phyloP scores from a whole-genome alignment of 2,888 invertebrate genomes.

The Caenorhabditis sp. region DNA sequence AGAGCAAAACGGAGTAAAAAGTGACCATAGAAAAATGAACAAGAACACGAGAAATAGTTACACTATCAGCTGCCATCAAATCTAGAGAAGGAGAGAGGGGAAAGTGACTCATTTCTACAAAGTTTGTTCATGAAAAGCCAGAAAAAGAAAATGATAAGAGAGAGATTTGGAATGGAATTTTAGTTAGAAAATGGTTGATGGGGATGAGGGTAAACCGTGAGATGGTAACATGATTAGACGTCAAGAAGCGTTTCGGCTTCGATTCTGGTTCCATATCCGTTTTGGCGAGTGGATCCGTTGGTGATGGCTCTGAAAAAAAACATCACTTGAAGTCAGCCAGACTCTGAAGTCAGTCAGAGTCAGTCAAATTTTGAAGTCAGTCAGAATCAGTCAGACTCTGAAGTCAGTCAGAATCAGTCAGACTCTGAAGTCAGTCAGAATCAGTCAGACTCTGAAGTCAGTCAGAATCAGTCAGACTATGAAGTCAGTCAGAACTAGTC shows the following conservation, averaged over 20 bases:
- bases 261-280: background rate
- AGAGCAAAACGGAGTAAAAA: background rate
- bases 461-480: too few species aligned
- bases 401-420: too few species aligned
- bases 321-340: too few species aligned
- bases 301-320: background rate
- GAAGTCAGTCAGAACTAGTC: too few species aligned
- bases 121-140: background rate
- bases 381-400: too few species aligned
- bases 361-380: too few species aligned
- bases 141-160: background rate
- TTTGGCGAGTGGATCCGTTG: background rate
- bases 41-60: background rate
- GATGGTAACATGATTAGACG: slow-evolving; percentile 25
- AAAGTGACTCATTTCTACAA: slow-evolving; percentile 2
- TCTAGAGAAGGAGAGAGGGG: background rate
- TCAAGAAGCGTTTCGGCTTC: slow-evolving; percentile 1
- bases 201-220: background rate
- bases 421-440: too few species aligned
- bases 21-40: background rate
- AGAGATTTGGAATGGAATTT: background rate
- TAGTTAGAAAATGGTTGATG: background rate
- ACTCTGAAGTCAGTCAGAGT: too few species aligned
- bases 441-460: too few species aligned
- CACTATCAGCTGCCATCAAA: slow-evolving; percentile 1